Conservation (phyloP, 2,113 vertebrate species). For the Ascaphus truei region DNA sequence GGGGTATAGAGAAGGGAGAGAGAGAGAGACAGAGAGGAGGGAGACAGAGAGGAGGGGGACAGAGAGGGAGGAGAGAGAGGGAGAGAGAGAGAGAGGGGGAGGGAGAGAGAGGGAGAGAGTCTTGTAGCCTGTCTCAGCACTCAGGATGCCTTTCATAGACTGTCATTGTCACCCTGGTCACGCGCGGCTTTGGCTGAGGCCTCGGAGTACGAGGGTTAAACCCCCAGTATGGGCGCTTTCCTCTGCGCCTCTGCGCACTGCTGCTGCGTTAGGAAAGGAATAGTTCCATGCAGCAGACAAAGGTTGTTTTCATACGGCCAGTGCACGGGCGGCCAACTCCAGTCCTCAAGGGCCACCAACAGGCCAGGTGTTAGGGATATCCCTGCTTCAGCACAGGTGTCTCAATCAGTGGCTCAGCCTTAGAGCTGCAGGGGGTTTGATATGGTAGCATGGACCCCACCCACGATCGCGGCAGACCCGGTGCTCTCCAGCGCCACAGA, state of each 20-base stretch:
- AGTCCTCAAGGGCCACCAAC: no score
- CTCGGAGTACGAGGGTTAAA: accelerated
- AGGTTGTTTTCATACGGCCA: no score
- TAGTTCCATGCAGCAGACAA: not conserved
- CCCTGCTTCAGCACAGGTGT: no score
- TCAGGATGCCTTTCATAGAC: conserved; percentile 3
- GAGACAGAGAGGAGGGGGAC: not conserved
- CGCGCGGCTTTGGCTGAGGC: not conserved
- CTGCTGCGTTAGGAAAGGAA: not conserved
- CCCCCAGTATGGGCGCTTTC: not conserved
- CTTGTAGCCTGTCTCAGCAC: not conserved
- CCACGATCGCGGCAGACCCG: no score
- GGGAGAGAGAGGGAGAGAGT: not conserved
- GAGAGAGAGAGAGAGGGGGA: not conserved
- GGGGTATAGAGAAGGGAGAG: no score
- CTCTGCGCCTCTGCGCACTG: not conserved
- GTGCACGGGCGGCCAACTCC: no score
- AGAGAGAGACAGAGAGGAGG: no score
- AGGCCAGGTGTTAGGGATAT: no score
- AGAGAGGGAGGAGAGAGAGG: not conserved
- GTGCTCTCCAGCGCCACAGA: no score
- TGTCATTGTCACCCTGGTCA: not conserved
- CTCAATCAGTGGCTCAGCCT: no score
- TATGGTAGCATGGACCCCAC: no score
- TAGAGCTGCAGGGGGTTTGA: no score